Base-by-base conservation (phyloP, 2,797 vertebrate genomes). In the Poecilia velifera region DNA sequence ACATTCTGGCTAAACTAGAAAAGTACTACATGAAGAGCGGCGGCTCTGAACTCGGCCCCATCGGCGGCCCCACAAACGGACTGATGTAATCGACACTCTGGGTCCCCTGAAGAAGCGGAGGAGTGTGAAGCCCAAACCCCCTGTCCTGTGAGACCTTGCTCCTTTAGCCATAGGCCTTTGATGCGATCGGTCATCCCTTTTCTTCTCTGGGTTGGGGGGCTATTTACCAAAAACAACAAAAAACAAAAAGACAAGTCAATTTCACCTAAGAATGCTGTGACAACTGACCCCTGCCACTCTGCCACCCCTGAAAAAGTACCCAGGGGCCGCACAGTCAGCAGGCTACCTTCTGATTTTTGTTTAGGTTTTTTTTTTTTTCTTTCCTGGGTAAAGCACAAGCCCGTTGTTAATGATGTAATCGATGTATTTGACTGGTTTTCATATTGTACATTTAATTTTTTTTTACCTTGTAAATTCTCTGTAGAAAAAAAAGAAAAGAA, bases 1-100 rank as follows among this genome's bases (percentile, higher is more conserved):
- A 99, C 95, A 99, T 99, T 89, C 93, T 99, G 95, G 98, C 98
- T 89, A 99, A 99, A 95, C 82, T 99, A 94, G 98, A 99, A 85
- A 99, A 99, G 92, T 99, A 99, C 90, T 99, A 99, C 96, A 97
- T 99, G 97, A 99, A 99, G 94, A 99, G 97, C 55, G 98, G 96
- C 47, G 98, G 96, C 47, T 94, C 97, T 72, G 98, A 99, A 83
- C 95, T 99, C 83, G 98, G 98, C 78, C 97, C 98, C 77, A 97
- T 99, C 66, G 98, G 98, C 6, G 98, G 97, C 82, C 98, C 98
- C 79, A 93, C 98, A 6, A 99, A 99, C 13, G 98, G 98, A 87
- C 97, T 99, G 94, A 96, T 99, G 91, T 99, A 96, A 93, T 84
- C 77, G 3, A 0, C 2, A 66, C 47, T 74, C 81, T 20, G 31